Conservation (phyloP, 2,797 vertebrate genomes). For the Limnodromus scolopaceus region DNA sequence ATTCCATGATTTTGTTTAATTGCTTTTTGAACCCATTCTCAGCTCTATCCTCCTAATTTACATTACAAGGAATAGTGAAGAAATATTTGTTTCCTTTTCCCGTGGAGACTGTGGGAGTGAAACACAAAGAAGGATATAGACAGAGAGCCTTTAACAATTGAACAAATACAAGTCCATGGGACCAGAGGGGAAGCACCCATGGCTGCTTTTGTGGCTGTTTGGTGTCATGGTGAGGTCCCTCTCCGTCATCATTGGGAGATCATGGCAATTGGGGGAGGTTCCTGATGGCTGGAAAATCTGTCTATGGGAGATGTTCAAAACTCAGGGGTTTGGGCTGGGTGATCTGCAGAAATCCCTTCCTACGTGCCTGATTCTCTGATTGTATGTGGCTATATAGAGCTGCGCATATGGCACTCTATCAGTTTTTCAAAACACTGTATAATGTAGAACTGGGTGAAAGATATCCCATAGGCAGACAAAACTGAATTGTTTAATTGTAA, state of each 20-base stretch:
- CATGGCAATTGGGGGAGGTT: not conserved
- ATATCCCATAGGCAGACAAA: not conserved
- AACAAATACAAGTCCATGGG: not conserved
- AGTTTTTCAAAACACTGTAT: not conserved
- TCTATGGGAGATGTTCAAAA: not conserved
- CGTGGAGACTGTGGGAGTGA: not conserved
- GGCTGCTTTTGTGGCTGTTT: not conserved
- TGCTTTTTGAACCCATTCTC: not conserved
- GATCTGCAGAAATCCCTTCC: not conserved
- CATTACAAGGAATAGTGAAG: not conserved
- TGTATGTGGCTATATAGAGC: not conserved
- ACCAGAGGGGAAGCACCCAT: not conserved
- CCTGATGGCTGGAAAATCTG: not conserved
- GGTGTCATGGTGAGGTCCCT: not conserved
- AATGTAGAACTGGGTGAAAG: not conserved
- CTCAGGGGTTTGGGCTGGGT: not conserved
- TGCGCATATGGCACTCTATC: not conserved
- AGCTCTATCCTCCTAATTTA: not conserved
- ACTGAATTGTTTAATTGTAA: not conserved
- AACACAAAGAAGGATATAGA: not conserved
- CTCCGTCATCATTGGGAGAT: not conserved
- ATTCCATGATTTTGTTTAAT: not conserved
- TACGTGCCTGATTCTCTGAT: accelerated
- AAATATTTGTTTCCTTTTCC: not conserved
- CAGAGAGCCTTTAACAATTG: not conserved